These are phyloP conservation scores for Brachyopa scutellaris DNA, from an alignment of 2,888 invertebrate genomes.

Conservation along the genomic window DNA sequence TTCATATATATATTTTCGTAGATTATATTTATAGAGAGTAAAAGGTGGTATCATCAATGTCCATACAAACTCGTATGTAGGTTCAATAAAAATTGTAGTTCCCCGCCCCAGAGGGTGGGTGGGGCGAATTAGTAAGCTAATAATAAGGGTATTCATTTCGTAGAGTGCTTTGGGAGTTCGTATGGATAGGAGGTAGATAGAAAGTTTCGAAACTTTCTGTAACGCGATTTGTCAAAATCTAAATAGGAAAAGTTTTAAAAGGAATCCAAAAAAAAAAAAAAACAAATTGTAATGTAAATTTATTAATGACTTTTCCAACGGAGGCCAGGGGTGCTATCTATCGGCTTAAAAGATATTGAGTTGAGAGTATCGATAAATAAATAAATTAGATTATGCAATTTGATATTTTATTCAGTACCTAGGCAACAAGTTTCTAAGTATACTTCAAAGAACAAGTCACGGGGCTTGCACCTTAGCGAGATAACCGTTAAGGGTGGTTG, in stretches of 20 bases:
- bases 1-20: slow-evolving; percentile 14
- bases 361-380: too few relatives aligned
- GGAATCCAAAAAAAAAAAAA: background rate
- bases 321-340: background rate
- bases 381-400: too few relatives aligned
- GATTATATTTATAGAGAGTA: background rate
- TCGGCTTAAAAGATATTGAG: too few relatives aligned
- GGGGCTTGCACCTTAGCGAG: too few relatives aligned
- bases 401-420: too few relatives aligned
- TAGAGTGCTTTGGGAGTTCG: background rate
- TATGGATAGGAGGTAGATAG: background rate
- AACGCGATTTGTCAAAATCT: slow-evolving; percentile 23
- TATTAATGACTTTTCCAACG: slow-evolving; percentile 8
- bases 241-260: slow-evolving; percentile 29
- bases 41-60: slow-evolving; percentile 19
- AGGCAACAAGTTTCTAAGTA: too few relatives aligned
- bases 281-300: slow-evolving; percentile 27
- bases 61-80: background rate
- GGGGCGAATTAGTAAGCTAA: slow-evolving; percentile 13
- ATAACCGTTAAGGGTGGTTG: too few relatives aligned
- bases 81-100: background rate
- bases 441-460: too few relatives aligned
- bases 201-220: slow-evolving; percentile 7
- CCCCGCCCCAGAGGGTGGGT: too few relatives aligned
- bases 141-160: slow-evolving; percentile 28